Evolutionary conservation across 2,797 vertebrate species (phyloP).

Genomic region (Bryconaethiops microstoma): DNA sequence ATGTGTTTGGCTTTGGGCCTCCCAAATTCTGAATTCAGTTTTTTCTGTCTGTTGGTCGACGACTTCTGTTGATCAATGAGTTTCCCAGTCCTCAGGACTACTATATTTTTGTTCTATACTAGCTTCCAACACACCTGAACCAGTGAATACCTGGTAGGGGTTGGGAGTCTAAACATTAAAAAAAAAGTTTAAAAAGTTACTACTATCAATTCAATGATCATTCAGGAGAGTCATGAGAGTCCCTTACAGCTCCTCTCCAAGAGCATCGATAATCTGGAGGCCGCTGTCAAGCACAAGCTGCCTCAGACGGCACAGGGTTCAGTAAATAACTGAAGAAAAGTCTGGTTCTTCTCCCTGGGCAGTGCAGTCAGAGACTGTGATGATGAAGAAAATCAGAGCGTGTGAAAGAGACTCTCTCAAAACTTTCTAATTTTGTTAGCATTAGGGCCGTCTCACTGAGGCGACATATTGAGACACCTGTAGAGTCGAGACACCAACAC

Average conservation of each 20-base stretch:
- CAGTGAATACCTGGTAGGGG: neutral
- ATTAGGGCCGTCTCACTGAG: conserved; percentile 18
- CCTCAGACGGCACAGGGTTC: neutral
- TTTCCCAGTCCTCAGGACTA: no score
- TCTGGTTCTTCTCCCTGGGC: conserved; percentile 59
- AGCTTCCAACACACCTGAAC: neutral
- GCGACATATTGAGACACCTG: conserved; percentile 20
- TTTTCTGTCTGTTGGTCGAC: no score
- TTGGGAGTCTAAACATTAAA: no score
- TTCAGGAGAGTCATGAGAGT: neutral
- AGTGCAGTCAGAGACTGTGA: conserved; percentile 53
- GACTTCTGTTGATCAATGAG: no score
- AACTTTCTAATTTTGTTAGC: conserved; percentile 41
- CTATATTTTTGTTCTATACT: no score
- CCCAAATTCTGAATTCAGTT: no score
- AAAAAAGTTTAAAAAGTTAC: no score
- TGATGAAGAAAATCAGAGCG: conserved; percentile 37
- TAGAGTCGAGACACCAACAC: neutral
- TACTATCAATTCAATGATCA: no score
- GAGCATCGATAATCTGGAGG: neutral
- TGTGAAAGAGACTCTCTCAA: conserved; percentile 53
- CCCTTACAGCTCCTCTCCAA: neutral
- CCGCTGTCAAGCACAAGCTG: no score
- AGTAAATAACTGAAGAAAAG: conserved; percentile 60
- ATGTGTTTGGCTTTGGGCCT: no score